phyloP scores from a whole-genome alignment of 2,888 invertebrate genomes.

The Ischnura elegans region DNA sequence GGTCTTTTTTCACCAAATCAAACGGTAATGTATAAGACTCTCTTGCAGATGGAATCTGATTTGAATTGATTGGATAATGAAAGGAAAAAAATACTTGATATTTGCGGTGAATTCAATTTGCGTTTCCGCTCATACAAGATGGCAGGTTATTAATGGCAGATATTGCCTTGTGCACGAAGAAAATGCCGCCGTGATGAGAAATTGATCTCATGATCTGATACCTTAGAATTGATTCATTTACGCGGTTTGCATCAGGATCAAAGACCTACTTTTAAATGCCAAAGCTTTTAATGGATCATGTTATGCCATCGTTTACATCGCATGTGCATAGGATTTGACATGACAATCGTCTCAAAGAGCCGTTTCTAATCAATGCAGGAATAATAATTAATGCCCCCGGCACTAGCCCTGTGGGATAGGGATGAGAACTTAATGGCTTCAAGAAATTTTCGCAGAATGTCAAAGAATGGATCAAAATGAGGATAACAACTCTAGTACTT shows the following conservation, averaged over 20 bases:
- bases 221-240: neutral
- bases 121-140: neutral
- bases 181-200: neutral
- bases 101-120: neutral
- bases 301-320: neutral
- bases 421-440: neutral
- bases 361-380: neutral
- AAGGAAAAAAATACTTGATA: neutral
- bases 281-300: neutral
- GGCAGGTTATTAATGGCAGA: neutral
- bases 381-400: neutral
- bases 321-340: neutral
- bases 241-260: neutral
- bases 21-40: too few species aligned
- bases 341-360: neutral
- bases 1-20: too few species aligned
- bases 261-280: slow-evolving; percentile 12
- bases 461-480: neutral
- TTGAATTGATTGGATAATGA: too few species aligned
- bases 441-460: neutral
- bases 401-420: too few species aligned
- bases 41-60: too few species aligned
- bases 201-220: neutral
- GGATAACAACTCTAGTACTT: too few species aligned
- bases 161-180: neutral